Base-by-base conservation (phyloP, 2,113 vertebrate genomes). In the Pampusana beccarii region DNA sequence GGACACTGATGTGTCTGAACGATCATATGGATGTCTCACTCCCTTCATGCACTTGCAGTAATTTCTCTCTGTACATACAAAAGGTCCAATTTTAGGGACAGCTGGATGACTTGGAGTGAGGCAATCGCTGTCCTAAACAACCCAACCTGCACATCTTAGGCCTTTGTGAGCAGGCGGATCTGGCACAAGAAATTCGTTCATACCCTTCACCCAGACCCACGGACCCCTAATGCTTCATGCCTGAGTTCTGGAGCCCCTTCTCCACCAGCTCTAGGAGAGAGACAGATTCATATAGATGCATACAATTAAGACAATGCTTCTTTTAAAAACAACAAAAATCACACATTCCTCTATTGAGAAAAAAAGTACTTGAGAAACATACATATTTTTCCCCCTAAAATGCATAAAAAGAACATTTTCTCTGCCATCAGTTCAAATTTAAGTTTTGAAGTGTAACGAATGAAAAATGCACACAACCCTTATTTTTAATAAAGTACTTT, bases 1-100 rank as follows among this genome's bases (percentile, higher is more conserved):
- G 54, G 42, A 62, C n/a, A 54, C 9, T 4, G 1, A 2, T 2
- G 3, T 34, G 13, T 24, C 44, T 5, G 3, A 69, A 34, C 1
- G 2, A 69, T 28, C 31, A 28, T 24, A 28, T 1, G 8, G 15
- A 2, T 40, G 9, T 25, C 60, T 38, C 24, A 33, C 16, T 15
- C 31, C 36, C n/a, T 57, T 33, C 16, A 16, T 2, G 10, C 1
- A 0, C 29, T 31, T 20, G 11, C 46, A 48, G 57, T 23, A 23
- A n/a, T 36, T 75, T 26, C 29, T 10, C 50, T 61, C 53, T 17
- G 23, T 36, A 46, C 29, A 12, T 6, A 50, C 18, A 80, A 40
- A 75, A 31, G 40, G 28, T 24, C 5, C 28, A 10, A 29, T 61
- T 71, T 66, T 33, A 61, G 34, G 38, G 54, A 64, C 36, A 73